Evolutionary conservation across 2,888 invertebrate genomes (phyloP).

Genomic region (Diarsia dahlii): DNA sequence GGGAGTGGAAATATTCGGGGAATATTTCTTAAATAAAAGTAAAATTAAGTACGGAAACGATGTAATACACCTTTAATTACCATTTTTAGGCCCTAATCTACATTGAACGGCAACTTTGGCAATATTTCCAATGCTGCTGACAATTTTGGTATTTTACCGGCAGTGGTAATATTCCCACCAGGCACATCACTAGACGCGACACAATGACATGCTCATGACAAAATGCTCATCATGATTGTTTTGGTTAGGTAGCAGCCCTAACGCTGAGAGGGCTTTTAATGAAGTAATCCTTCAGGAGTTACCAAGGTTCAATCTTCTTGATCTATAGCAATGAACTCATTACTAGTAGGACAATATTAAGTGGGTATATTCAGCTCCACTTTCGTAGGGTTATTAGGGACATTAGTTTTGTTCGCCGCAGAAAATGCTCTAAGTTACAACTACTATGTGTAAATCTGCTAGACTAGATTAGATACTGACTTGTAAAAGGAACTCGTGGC

Average conservation of each 20-base stretch:
- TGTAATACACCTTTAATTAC: too few relatives aligned
- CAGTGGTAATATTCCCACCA: too few relatives aligned
- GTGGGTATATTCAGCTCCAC: neutral
- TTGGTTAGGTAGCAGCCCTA: neutral
- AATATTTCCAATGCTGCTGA: too few relatives aligned
- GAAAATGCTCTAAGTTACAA: constrained; percentile 12
- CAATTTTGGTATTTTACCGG: too few relatives aligned
- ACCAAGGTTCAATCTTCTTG: neutral
- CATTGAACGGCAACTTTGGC: too few relatives aligned
- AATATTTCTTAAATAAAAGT: too few relatives aligned
- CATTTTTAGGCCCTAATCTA: too few relatives aligned
- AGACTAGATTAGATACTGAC: neutral
- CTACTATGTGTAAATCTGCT: neutral
- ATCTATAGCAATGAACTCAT: constrained; percentile 18
- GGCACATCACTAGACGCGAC: too few relatives aligned
- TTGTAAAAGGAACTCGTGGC: too few relatives aligned
- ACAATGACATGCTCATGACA: too few relatives aligned
- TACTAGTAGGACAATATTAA: constrained; percentile 12
- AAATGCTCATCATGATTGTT: neutral
- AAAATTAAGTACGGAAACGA: too few relatives aligned
- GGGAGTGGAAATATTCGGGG: too few relatives aligned
- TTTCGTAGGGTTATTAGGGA: constrained; percentile 12
- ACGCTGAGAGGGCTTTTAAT: neutral
- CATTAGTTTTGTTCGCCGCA: constrained; percentile 15
- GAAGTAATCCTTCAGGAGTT: constrained; percentile 4